Evolutionary conservation across 2,888 invertebrate species (phyloP), one percentile per base, ranked within the genome.

Genomic region (Patella depressa): DNA sequence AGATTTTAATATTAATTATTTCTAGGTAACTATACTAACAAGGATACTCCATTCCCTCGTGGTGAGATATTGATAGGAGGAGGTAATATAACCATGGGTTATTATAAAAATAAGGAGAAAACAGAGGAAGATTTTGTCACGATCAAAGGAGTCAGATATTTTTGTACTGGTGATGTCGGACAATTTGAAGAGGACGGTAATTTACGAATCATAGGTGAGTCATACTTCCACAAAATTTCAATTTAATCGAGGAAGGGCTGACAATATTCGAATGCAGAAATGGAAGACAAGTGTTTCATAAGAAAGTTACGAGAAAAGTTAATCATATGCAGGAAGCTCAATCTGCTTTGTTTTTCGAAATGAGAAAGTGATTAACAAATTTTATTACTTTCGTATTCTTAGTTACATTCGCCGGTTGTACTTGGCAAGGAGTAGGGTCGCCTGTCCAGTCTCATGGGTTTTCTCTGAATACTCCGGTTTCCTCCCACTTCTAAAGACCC

Each of bases 151-250:
- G 74, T 87, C n/a, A 79, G 88, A 84, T 99, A 98, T 97, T 99
- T 99, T 93, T 95, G 95, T 88, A 97, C 98, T 19, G 99, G 99
- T 1, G 99, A 99, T 92, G 96, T 99, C 92, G 98, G 96, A 2
- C 97, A 98, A 93, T 93, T 98, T 88, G 96, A 98, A 89, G 93
- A 94, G 69, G 98, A 99, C 92, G 99, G 99, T 45, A 96, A 95
- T 89, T 95, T 99, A 86, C 96, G 96, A 93, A 98, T 99, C 88
- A 98, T 99, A 87, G 99, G 98, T 98, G 89, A 91, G 93, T 89
- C 9, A 72, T 17, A 29, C 14, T 77, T 45, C n/a, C 14, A n/a
- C 65, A 3, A 12, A 65, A 7, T 29, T 7, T 76, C 24, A n/a
- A 15, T 53, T 5, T 15, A 24, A 19, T 9, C 19, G 1, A 45